phyloP scores from a whole-genome alignment of 2,797 vertebrate species.

The Chromis chromis region DNA sequence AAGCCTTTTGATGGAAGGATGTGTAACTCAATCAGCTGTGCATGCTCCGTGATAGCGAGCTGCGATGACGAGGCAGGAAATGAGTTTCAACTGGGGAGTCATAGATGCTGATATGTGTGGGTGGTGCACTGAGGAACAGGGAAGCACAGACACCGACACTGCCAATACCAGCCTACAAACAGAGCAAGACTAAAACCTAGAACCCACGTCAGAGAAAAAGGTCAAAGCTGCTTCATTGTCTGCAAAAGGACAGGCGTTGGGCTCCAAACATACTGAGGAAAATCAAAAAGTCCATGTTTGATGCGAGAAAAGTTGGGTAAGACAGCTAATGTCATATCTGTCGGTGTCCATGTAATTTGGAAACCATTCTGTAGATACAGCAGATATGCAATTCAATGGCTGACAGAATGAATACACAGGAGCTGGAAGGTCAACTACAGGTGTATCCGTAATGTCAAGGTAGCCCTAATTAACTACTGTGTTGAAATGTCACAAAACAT shows the following conservation, averaged over 20 bases:
- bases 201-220: constrained; percentile 10
- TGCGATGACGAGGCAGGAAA: constrained; percentile 66
- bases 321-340: neutral
- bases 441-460: neutral
- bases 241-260: neutral
- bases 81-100: constrained; percentile 39
- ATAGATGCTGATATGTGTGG: constrained; percentile 25
- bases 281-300: neutral
- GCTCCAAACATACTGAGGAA: neutral
- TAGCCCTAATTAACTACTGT: constrained; percentile 26
- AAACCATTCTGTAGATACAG: neutral
- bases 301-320: neutral
- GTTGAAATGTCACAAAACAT: constrained; percentile 53
- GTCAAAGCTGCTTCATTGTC: neutral
- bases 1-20: constrained; percentile 34
- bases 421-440: constrained; percentile 3
- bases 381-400: neutral
- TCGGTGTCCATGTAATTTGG: neutral
- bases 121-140: constrained; percentile 23
- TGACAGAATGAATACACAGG: neutral
- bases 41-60: constrained; percentile 19
- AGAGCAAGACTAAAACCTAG: neutral
- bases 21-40: constrained; percentile 64
- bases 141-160: neutral
- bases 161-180: neutral